Evolutionary conservation across 2,113 vertebrate genomes (phyloP).

Genomic region (Bujurquina vittata): DNA sequence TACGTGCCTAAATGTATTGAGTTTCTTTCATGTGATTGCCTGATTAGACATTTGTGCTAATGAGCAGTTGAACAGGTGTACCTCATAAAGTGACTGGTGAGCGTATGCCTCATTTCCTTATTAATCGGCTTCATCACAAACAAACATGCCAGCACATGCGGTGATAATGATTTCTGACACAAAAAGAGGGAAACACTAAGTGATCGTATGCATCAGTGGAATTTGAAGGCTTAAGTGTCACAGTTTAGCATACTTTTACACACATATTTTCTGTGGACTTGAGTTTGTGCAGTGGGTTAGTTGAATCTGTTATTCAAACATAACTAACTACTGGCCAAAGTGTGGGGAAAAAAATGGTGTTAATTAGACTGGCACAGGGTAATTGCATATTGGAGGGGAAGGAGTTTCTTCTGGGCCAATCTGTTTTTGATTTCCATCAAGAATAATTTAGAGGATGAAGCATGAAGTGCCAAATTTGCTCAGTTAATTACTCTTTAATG

Average conservation of each 20-base stretch:
- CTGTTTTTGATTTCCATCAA: constrained; percentile 32
- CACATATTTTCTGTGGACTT: not conserved
- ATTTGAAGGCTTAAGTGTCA: not conserved
- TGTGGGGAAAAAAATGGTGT: not conserved
- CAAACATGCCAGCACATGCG: not conserved
- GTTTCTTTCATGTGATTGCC: not conserved
- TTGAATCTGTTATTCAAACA: not conserved
- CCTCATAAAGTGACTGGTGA: not conserved
- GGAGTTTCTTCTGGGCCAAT: constrained; percentile 14
- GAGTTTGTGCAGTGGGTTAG: not conserved
- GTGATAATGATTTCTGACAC: not conserved
- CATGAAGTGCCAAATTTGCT: constrained; percentile 21
- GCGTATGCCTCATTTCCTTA: not conserved
- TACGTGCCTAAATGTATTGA: not conserved
- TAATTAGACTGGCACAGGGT: constrained; percentile 25
- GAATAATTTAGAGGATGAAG: constrained; percentile 26
- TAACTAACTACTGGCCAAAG: constrained; percentile 9
- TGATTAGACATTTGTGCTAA: not conserved
- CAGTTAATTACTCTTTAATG: constrained; percentile 33
- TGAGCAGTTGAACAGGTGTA: not conserved
- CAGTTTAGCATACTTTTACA: not conserved
- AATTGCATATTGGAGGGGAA: constrained; percentile 11
- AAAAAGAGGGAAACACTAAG: not conserved
- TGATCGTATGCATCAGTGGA: not conserved
- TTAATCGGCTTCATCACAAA: not conserved